Percentiles rank a stretch among this genome's conserved stretches.
These are phyloP conservation scores for Heliconius sara DNA, from an alignment of 2,888 invertebrate species.

Conservation along the genomic window DNA sequence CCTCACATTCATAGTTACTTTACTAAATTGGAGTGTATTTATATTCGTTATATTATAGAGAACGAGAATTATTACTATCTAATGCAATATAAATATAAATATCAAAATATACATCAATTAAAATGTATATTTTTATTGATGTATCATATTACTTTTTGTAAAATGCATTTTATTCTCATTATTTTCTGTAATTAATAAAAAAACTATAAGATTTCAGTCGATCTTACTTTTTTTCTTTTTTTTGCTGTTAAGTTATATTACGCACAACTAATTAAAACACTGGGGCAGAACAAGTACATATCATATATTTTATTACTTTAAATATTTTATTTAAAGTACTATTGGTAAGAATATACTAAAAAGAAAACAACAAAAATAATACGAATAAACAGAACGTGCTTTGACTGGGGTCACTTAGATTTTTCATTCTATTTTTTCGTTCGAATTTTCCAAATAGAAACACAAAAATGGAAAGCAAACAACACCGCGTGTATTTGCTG, in stretches of 20 bases:
- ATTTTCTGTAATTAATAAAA: no score
- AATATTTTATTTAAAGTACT: neutral
- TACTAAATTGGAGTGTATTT: conserved; percentile 30
- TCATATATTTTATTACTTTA: no score
- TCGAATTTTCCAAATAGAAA: conserved; percentile 64
- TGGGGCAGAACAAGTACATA: no score
- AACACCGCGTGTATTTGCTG: conserved; percentile 73
- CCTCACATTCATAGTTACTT: conserved; percentile 36
- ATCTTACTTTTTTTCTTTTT: no score
- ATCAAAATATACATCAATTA: neutral
- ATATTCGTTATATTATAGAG: neutral
- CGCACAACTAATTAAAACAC: no score
- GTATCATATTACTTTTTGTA: no score
- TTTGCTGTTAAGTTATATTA: no score
- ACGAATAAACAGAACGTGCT: conserved; percentile 63
- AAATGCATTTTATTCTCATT: no score
- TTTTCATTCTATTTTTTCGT: conserved; percentile 65
- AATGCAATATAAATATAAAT: neutral
- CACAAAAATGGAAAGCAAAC: conserved; percentile 80
- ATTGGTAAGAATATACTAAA: neutral
- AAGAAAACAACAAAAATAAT: conserved; percentile 9
- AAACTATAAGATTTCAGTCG: no score
- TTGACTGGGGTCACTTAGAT: conserved; percentile 61
- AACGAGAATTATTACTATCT: neutral
- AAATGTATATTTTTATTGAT: no score